Conservation (phyloP, 2,113 vertebrate genomes). For the Trogon melanurus region DNA sequence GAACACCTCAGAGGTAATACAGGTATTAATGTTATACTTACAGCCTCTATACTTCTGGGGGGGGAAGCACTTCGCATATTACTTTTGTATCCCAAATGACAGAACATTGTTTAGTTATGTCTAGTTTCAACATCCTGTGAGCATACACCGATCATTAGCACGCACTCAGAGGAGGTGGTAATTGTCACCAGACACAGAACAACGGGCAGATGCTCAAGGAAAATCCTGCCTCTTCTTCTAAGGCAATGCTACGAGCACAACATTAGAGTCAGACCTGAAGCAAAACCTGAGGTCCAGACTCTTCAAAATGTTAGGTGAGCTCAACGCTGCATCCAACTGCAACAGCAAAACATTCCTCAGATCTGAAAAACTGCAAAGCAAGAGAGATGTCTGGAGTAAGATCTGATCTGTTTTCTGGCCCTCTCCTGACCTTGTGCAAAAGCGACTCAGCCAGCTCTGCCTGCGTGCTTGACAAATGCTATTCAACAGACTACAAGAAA, state of each 20-base stretch:
- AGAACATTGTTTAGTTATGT: neutral
- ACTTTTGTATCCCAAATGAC: neutral
- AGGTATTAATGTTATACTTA: neutral
- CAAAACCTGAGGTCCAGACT: neutral
- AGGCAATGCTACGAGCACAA: neutral
- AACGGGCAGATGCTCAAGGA: neutral
- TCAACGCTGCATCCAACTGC: neutral
- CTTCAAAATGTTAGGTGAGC: neutral
- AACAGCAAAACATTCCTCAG: neutral
- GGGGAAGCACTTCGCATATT: neutral
- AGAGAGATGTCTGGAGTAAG: neutral
- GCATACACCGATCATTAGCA: accelerated
- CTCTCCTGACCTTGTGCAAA: neutral
- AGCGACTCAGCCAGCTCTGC: neutral
- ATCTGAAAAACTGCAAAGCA: neutral
- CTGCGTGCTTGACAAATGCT: neutral
- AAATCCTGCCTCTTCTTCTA: neutral
- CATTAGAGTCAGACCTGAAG: neutral
- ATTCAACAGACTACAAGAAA: neutral
- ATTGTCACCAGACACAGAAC: neutral
- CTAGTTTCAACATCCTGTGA: neutral
- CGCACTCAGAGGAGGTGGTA: neutral
- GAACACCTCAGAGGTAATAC: neutral
- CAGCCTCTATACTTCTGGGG: neutral
- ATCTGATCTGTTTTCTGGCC: neutral